These are phyloP conservation scores for Apamea anceps DNA, from an alignment of 2,888 invertebrate species.

Conservation along the genomic window DNA sequence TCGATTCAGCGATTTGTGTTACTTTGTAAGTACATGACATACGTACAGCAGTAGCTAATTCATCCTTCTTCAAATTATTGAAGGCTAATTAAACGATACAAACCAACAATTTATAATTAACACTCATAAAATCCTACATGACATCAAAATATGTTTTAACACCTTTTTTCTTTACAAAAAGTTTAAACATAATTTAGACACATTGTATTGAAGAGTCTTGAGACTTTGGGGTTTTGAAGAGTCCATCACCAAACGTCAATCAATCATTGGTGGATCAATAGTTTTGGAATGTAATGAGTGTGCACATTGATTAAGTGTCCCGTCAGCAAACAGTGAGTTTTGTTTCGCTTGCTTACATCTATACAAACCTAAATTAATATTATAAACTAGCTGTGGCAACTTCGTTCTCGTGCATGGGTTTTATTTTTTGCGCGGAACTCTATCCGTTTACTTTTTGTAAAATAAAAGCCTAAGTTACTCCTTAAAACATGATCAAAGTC, in stretches of 20 bases:
- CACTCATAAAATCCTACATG: constrained; percentile 35
- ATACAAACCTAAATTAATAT: not conserved
- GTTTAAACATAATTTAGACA: constrained; percentile 45
- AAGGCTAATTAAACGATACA: constrained; percentile 32
- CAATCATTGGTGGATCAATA: constrained; percentile 56
- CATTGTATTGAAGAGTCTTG: constrained; percentile 50
- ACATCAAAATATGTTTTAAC: constrained; percentile 31
- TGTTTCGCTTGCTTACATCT: constrained; percentile 11
- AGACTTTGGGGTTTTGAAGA: constrained; percentile 43
- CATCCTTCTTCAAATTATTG: constrained; percentile 7
- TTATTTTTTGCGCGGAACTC: not conserved
- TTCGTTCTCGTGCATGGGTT: not conserved
- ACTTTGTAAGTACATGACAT: constrained; percentile 32
- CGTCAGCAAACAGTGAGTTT: constrained; percentile 14
- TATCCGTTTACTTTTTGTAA: not conserved
- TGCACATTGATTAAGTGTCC: constrained; percentile 43
- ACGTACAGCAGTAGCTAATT: constrained; percentile 35
- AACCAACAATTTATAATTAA: constrained; percentile 23
- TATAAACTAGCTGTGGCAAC: not conserved
- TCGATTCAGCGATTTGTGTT: constrained; percentile 67
- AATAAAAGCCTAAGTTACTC: not conserved
- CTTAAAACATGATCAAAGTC: not conserved
- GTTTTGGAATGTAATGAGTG: constrained; percentile 46
- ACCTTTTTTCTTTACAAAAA: constrained; percentile 26
- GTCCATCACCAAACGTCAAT: constrained; percentile 57